Evolutionary conservation across 2,888 invertebrate species (phyloP).

Genomic region (Alcis repandata): DNA sequence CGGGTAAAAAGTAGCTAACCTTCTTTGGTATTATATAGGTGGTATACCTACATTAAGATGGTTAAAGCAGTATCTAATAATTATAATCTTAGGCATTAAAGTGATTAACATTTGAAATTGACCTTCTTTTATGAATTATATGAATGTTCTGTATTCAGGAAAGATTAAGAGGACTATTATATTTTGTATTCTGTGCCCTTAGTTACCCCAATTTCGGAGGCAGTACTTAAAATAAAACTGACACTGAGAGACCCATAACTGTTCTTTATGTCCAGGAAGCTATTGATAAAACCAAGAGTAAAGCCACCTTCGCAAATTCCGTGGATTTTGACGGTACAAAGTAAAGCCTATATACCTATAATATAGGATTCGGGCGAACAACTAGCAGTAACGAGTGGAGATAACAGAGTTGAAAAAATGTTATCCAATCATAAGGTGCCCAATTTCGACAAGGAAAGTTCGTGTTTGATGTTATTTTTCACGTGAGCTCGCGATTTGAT

Average conservation of each 20-base stretch:
- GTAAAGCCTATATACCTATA: too few relatives aligned
- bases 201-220: constrained; percentile 19
- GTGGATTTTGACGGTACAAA: too few relatives aligned
- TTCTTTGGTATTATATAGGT: too few relatives aligned
- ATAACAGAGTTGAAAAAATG: too few relatives aligned
- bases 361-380: too few relatives aligned
- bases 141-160: constrained; percentile 5
- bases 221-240: constrained; percentile 17
- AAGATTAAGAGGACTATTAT: constrained; percentile 24
- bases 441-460: neutral
- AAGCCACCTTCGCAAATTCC: neutral
- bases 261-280: constrained; percentile 20
- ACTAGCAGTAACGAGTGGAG: neutral
- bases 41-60: too few relatives aligned
- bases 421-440: neutral
- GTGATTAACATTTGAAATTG: constrained; percentile 7
- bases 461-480: constrained; percentile 8
- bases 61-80: neutral
- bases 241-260: constrained; percentile 19
- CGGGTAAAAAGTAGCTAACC: too few relatives aligned
- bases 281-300: constrained; percentile 7
- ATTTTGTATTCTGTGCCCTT: constrained; percentile 25
- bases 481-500: constrained; percentile 7
- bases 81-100: neutral
- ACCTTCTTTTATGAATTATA: constrained; percentile 11